A percentile compares a stretch with the other conserved stretches of the same genome.
phyloP scores from a whole-genome alignment of 2,888 invertebrate genomes.

The Pachymerium ferrugineum region DNA sequence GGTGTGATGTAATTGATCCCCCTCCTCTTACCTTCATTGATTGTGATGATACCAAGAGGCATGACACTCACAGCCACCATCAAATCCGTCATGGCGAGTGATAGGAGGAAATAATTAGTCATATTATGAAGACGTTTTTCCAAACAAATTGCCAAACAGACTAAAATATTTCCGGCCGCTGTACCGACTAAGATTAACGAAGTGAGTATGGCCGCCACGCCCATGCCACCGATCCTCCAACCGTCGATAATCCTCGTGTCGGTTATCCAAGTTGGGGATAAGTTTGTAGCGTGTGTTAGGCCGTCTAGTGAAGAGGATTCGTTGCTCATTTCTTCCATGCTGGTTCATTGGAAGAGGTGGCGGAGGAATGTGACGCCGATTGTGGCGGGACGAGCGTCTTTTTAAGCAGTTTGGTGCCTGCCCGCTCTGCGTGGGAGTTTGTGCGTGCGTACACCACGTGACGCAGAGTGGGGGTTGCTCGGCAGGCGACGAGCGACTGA shows the following conservation, averaged over 20 bases:
- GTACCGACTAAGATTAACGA: constrained; percentile 70
- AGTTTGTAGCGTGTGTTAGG: too few species aligned
- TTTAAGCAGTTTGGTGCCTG: constrained; percentile 15
- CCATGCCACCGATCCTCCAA: background rate
- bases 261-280: constrained; percentile 10
- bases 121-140: constrained; percentile 88
- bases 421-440: constrained; percentile 4
- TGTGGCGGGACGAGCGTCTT: background rate
- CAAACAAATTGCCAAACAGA: constrained; percentile 84
- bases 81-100: constrained; percentile 87
- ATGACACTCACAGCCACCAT: constrained; percentile 90
- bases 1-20: background rate
- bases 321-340: background rate
- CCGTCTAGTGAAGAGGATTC: constrained; percentile 2
- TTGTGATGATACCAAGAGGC: constrained; percentile 90
- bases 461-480: background rate
- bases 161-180: constrained; percentile 76
- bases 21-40: constrained; percentile 81
- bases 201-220: constrained; percentile 44
- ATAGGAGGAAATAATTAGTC: constrained; percentile 91
- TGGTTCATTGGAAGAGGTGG: background rate
- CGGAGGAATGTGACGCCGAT: background rate
- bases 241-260: background rate
- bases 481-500: constrained; percentile 7
- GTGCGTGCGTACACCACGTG: background rate